Percentiles rank a stretch among this genome's conserved stretches.
phyloP scores from a whole-genome alignment of 2,113 vertebrate genomes.

The Eulacestoma nigropectus region DNA sequence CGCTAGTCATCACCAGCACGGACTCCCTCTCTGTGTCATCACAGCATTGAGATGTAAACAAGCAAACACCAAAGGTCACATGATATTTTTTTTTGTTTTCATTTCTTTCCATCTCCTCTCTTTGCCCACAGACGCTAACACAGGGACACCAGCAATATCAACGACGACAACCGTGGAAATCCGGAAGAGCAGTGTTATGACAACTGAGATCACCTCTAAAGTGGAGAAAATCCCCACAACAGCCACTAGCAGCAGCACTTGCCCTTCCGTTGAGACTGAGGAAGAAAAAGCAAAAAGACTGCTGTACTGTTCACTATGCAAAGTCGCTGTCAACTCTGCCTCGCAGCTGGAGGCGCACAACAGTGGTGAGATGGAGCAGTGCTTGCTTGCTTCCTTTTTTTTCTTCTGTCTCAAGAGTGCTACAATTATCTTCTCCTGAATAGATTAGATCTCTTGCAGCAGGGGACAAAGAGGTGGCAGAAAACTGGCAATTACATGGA shows the following conservation, averaged over 20 bases:
- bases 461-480: constrained; percentile 37
- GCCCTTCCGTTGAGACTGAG: constrained; percentile 82
- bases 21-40: neutral
- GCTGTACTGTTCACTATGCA: constrained; percentile 98
- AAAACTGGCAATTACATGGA: constrained; percentile 59
- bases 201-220: constrained; percentile 77
- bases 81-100: neutral
- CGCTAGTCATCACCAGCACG: neutral
- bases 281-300: constrained; percentile 93
- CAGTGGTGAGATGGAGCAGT: constrained; percentile 81
- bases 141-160: constrained; percentile 73
- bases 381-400: neutral
- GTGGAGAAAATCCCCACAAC: constrained; percentile 72
- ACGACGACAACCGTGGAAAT: constrained; percentile 64
- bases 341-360: constrained; percentile 98
- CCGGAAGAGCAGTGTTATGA: constrained; percentile 55
- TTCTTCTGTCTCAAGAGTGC: constrained; percentile 47
- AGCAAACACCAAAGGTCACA: neutral
- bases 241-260: constrained; percentile 64
- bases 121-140: constrained; percentile 67
- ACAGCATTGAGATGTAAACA: neutral
- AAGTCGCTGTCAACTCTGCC: constrained; percentile 95
- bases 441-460: constrained; percentile 67
- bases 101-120: neutral
- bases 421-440: constrained; percentile 63